Base-by-base conservation (phyloP, 2,113 vertebrate genomes). In the Nerophis lumbriciformis region DNA sequence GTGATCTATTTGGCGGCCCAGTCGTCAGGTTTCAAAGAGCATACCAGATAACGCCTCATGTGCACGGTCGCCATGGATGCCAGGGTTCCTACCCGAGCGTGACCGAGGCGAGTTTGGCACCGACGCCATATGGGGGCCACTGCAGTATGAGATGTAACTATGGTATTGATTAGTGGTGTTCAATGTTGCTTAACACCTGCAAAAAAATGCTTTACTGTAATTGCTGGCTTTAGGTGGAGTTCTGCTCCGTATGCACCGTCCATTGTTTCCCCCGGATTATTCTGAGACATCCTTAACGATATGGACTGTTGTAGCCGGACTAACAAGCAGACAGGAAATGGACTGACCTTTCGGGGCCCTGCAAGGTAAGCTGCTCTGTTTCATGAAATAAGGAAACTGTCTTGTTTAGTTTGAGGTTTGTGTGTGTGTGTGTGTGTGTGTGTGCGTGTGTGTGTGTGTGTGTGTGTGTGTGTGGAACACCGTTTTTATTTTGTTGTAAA, bases 361-460 rank as follows among this genome's bases (percentile, higher is more conserved):
- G 78, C 72, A 83, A 85, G 82, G 80, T 85, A 85, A 87, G 79
- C 59, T 58, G 51, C 72, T 79, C 48, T 72, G 73, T 85, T 85
- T 86, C 75, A 79, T 70, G 65, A 75, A 69, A 65, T 6, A 45
- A 70, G 47, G 16, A 19, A 39, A 19, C 54, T 44, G 36, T 42
- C n/a, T 42, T 42, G 28, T 36, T 53, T 11, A 13, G 35, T 0
- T 11, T 53, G 10, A 1, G 21, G 15, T 16, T 8, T 53, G 3
- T 53, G 12, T 15, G 6, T 8, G 8, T 38, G 35, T 38, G 19
- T 51, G 28, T 28, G 28, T 28, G 28, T 28, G 28, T 28, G 28
- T 28, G 28, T 19, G 19, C n/a, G n/a, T n/a, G n/a, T n/a, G n/a
- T n/a, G n/a, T n/a, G n/a, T n/a, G n/a, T n/a, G n/a, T n/a, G n/a